Evolutionary conservation across 2,113 vertebrate species (phyloP).

Genomic region (Nansenia antarctica): DNA sequence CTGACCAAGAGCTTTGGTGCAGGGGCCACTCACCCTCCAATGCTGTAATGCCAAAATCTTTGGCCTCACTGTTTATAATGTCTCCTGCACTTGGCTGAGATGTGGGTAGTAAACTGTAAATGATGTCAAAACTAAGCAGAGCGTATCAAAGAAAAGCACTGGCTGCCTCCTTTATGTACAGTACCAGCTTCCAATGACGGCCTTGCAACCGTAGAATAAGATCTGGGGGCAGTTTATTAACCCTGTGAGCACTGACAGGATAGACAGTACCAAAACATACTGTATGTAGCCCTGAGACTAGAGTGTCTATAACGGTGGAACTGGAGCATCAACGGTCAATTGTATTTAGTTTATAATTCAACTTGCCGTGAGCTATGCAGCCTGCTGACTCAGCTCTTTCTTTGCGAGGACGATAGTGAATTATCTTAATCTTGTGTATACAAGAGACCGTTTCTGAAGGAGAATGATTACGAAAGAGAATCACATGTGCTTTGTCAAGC

Average conservation of each 20-base stretch:
- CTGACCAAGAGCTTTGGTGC: too few relatives aligned
- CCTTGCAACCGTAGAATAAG: constrained; percentile 22
- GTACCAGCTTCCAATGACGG: constrained; percentile 51
- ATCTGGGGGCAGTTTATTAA: constrained; percentile 37
- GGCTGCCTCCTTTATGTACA: constrained; percentile 25
- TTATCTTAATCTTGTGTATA: constrained; percentile 60
- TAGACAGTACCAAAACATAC: too few relatives aligned
- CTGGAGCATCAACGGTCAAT: constrained; percentile 54
- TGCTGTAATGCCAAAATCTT: too few relatives aligned
- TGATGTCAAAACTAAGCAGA: too few relatives aligned
- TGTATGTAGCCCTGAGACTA: constrained; percentile 26
- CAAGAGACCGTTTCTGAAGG: constrained; percentile 56
- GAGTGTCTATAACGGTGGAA: constrained; percentile 41
- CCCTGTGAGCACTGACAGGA: constrained; percentile 20
- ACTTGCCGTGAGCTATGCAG: constrained; percentile 50
- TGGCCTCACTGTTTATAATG: neutral
- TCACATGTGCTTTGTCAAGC: neutral
- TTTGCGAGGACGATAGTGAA: constrained; percentile 48
- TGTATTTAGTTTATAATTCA: constrained; percentile 60
- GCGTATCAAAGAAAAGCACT: constrained; percentile 35
- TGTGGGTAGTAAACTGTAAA: neutral
- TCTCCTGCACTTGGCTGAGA: neutral
- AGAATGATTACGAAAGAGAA: constrained; percentile 19
- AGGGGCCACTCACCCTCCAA: too few relatives aligned
- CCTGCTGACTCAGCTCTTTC: constrained; percentile 63